Base-by-base conservation (phyloP, 35 echinoderm and acorn worm species). In the Apostichopus parvimensis region DNA sequence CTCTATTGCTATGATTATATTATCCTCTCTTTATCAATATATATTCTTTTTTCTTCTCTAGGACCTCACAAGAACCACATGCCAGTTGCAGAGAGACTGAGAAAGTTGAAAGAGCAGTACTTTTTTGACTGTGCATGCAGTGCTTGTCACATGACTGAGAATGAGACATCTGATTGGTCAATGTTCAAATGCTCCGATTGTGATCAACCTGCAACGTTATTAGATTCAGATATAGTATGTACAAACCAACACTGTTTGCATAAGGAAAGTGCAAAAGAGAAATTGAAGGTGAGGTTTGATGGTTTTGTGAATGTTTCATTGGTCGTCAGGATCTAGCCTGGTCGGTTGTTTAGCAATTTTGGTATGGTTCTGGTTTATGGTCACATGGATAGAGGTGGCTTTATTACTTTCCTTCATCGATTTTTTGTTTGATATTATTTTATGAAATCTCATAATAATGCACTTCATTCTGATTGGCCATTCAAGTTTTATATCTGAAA, bases 21-120 rank as follows among this genome's bases (percentile, higher is more conserved):
- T 45, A 1, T 45, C 34, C 34, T 61, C 1, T 61, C 58, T 61
- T 61, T 9, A 61, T 5, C 5, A 61, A 10, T 80, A 14, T 86
- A 9, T 84, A 62, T 88, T 71, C 53, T 10, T 6, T 81, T 65
- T 54, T 91, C 26, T 9, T 88, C 12, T 82, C 1, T 61, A 98
- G 96, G 96, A 9, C 96, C 96, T 13, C 96, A 98, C 89, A 89
- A 57, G 17, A 93, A 91, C 17, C 93, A 94, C 66, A 98, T 98
- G 96, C 23, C 56, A 25, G 93, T 57, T 45, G 75, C 73, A 4
- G 92, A 81, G 57, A 85, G 96, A 87, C 87, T 93, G 73, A 75
- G 57, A 54, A 92, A 82, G 21, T 89, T 98, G 18, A 60, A 87
- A 17, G 85, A 95, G 17, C 96, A 98, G 83, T 98, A 98, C 76